These are phyloP conservation scores for Leptothorax acervorum DNA, from an alignment of 2,888 invertebrate species.

Conservation along the genomic window DNA sequence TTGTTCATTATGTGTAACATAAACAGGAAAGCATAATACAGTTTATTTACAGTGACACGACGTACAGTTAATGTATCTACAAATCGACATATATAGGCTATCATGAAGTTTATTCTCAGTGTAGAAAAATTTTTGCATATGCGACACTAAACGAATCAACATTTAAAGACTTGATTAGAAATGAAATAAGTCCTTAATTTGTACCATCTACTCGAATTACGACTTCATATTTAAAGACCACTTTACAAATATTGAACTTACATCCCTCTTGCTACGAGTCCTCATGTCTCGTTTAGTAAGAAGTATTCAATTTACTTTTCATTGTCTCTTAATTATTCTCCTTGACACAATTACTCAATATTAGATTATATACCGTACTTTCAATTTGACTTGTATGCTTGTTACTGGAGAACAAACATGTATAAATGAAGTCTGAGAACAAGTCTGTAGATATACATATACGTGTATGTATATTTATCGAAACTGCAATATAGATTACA, in stretches of 20 bases:
- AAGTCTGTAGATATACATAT: no score
- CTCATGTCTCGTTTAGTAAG: neutral
- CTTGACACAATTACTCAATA: neutral
- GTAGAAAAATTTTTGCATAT: neutral
- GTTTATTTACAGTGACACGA: neutral
- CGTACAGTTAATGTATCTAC: neutral
- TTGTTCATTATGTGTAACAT: neutral
- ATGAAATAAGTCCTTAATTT: neutral
- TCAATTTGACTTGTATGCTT: neutral
- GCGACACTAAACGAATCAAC: neutral
- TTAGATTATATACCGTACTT: neutral
- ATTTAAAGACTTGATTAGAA: neutral
- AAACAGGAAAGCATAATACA: neutral
- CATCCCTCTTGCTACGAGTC: neutral
- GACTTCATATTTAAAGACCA: neutral
- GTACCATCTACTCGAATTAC: neutral
- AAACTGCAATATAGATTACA: slow-evolving; percentile 5
- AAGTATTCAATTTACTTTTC: slow-evolving; percentile 7
- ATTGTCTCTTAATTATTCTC: slow-evolving; percentile 3
- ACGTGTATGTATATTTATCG: neutral
- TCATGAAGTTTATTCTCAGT: neutral
- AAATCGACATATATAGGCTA: neutral
- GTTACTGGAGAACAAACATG: neutral
- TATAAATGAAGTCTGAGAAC: neutral
- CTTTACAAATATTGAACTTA: slow-evolving; percentile 17